phyloP scores from a whole-genome alignment of 2,888 invertebrate species.

The Physocephala rufipes region DNA sequence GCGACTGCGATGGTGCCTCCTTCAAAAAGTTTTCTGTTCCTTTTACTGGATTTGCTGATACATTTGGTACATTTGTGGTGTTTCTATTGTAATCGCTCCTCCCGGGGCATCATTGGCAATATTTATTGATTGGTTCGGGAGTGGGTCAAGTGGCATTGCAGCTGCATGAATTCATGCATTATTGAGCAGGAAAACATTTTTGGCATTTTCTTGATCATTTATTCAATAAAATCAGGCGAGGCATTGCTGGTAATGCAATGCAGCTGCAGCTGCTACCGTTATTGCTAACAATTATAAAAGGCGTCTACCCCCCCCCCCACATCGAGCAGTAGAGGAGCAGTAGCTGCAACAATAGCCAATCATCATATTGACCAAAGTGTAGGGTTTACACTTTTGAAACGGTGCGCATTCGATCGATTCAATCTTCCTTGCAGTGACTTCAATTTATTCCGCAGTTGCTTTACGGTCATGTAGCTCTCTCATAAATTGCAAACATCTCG shows the following conservation, averaged over 20 bases:
- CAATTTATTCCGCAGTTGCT: too few relatives aligned
- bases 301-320: too few relatives aligned
- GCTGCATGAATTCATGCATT: constrained; percentile 40
- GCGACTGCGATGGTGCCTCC: background rate
- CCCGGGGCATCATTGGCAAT: background rate
- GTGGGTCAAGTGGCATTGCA: constrained; percentile 48
- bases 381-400: too few relatives aligned
- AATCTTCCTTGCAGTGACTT: too few relatives aligned
- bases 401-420: too few relatives aligned
- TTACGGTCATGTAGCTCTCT: too few relatives aligned
- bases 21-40: background rate
- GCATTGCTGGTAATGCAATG: background rate
- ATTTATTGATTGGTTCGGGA: constrained; percentile 32
- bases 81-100: background rate
- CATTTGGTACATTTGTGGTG: too few relatives aligned
- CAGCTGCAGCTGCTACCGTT: background rate
- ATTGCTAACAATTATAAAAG: too few relatives aligned
- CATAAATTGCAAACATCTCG: constrained; percentile 2
- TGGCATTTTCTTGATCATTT: constrained; percentile 26
- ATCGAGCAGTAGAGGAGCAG: too few relatives aligned
- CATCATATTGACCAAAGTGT: background rate
- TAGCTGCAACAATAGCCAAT: too few relatives aligned
- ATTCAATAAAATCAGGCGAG: constrained; percentile 13
- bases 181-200: constrained; percentile 10
- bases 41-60: too few relatives aligned